phyloP scores from a whole-genome alignment of 2,113 vertebrate genomes.

The Thalassoma bifasciatum region DNA sequence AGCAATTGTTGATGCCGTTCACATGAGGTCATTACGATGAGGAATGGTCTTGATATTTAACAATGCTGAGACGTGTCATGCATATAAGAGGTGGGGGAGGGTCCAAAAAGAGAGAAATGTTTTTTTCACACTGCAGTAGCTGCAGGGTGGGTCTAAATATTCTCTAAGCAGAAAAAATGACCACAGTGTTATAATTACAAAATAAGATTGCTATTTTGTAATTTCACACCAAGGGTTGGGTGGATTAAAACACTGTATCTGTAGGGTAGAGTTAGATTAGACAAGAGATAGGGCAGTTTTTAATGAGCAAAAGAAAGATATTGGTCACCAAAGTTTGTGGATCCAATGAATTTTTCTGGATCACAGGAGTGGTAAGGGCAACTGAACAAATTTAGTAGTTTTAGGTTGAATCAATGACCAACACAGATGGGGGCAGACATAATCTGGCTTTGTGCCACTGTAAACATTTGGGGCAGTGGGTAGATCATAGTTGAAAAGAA shows the following conservation, averaged over 20 bases:
- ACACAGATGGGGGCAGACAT: conserved; percentile 34
- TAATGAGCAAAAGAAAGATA: conserved; percentile 1
- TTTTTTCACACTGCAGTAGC: conserved; percentile 52
- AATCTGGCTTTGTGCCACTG: conserved; percentile 56
- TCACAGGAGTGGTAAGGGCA: conserved; percentile 17
- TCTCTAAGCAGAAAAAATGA: conserved; percentile 1
- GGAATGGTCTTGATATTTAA: conserved; percentile 82
- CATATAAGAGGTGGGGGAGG: conserved; percentile 52
- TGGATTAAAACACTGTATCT: conserved; percentile 45
- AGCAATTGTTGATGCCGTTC: conserved; percentile 71
- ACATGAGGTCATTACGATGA: conserved; percentile 80
- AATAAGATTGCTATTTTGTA: conserved; percentile 29
- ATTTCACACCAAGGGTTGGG: conserved; percentile 51
- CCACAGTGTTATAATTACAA: conserved; percentile 16
- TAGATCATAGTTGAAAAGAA: conserved; percentile 62
- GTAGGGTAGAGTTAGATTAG: conserved; percentile 4
- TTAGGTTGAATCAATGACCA: conserved; percentile 45
- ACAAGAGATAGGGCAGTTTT: conserved; percentile 12
- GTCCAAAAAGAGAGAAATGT: conserved; percentile 27
- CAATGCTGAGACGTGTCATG: conserved; percentile 67
- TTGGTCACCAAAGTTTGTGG: conserved; percentile 24
- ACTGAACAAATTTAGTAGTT: conserved; percentile 31
- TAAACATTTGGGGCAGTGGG: conserved; percentile 57
- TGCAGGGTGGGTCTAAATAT: conserved; percentile 35
- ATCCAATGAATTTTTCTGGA: conserved; percentile 23